Evolutionary conservation across 1,140 invertebrate genomes (phyloP).

Genomic region (Physella acuta): DNA sequence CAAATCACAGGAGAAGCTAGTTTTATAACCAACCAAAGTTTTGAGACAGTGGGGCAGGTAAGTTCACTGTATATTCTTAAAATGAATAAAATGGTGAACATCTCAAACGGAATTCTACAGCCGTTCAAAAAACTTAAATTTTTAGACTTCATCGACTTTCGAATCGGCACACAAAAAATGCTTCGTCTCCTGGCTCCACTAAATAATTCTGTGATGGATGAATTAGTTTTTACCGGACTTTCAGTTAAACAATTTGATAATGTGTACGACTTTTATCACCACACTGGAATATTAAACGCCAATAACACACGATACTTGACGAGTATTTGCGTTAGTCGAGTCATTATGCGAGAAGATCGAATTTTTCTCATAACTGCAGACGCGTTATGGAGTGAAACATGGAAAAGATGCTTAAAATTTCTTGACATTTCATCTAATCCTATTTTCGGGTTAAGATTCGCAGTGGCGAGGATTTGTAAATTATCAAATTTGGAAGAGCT

Average conservation of each 20-base stretch:
- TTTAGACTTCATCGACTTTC: background rate
- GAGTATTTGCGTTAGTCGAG: background rate
- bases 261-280: background rate
- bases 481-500: too few relatives aligned
- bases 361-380: background rate
- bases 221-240: background rate
- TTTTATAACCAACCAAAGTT: background rate
- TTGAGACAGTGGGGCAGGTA: background rate
- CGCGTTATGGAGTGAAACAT: background rate
- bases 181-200: background rate
- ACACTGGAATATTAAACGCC: conserved; percentile 1
- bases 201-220: background rate
- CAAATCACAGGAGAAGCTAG: background rate
- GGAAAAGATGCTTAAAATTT: background rate
- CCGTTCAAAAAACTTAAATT: background rate
- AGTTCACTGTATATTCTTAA: background rate
- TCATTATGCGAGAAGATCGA: background rate
- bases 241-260: background rate
- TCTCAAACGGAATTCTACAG: background rate
- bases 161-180: background rate
- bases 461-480: background rate
- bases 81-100: background rate
- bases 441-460: background rate
- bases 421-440: background rate
- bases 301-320: background rate